phyloP scores from a whole-genome alignment of 2,797 vertebrate species.

The Falco cherrug region DNA sequence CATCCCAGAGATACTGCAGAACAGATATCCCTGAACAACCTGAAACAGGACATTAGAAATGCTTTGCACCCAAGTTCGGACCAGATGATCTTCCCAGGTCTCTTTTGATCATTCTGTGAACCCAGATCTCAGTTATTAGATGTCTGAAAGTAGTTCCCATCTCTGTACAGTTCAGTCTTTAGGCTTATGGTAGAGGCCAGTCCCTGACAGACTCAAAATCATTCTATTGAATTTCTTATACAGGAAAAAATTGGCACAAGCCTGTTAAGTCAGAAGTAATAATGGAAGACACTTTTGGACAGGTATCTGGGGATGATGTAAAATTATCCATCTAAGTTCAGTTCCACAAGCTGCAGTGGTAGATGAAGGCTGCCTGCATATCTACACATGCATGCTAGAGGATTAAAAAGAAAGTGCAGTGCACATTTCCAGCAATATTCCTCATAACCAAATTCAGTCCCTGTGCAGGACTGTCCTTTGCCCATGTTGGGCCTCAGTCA shows the following conservation, averaged over 20 bases:
- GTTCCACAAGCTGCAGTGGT: not conserved
- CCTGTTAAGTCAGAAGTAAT: not conserved
- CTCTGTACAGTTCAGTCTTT: not conserved
- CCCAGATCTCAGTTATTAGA: not conserved
- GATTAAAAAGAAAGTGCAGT: not conserved
- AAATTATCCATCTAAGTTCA: too few relatives aligned
- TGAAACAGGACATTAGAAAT: not conserved
- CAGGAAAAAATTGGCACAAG: too few relatives aligned
- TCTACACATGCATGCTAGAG: rapidly evolving
- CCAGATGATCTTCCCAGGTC: not conserved
- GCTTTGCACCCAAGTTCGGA: not conserved
- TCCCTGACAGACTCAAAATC: not conserved
- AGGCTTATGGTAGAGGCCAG: not conserved
- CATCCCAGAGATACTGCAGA: not conserved
- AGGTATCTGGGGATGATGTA: not conserved
- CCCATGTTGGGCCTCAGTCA: rapidly evolving
- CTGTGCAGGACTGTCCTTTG: not conserved
- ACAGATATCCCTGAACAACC: not conserved
- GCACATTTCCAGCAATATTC: not conserved
- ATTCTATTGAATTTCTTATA: not conserved
- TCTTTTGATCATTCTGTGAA: not conserved
- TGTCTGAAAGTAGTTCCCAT: not conserved
- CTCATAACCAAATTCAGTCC: not conserved
- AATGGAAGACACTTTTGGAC: not conserved
- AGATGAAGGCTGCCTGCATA: not conserved